phyloP scores from a whole-genome alignment of 2,888 invertebrate genomes.

The Metallyticus violacea region DNA sequence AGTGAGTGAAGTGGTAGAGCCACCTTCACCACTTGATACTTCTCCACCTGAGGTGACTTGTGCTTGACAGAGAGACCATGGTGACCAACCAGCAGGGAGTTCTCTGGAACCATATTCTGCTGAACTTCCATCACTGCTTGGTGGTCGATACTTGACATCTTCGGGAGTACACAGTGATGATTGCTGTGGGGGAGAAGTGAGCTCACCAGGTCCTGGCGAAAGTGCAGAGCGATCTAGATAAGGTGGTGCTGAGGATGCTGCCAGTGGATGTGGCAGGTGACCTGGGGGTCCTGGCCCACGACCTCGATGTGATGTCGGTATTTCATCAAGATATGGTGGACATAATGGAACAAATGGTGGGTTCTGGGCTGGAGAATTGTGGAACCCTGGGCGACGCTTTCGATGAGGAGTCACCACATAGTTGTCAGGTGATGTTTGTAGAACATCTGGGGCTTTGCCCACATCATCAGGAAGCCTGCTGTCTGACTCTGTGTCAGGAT shows the following conservation, averaged over 20 bases:
- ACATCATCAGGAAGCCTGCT: conserved; percentile 3
- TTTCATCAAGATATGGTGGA: conserved; percentile 71
- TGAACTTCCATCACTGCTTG: conserved; percentile 62
- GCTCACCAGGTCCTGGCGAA: not conserved
- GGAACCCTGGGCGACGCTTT: conserved; percentile 82
- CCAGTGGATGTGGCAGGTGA: conserved; percentile 59
- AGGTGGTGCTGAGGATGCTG: conserved; percentile 74
- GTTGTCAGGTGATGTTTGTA: conserved; percentile 73
- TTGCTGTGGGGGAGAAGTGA: conserved; percentile 49
- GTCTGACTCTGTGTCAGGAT: conserved; percentile 15
- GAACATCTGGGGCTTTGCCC: conserved; percentile 38
- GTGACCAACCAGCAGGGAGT: conserved; percentile 9
- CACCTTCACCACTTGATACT: conserved; percentile 31
- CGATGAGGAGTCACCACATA: conserved; percentile 86
- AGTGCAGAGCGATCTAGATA: conserved; percentile 43
- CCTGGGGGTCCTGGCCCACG: not conserved
- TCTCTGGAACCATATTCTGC: conserved; percentile 44
- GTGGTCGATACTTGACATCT: conserved; percentile 61
- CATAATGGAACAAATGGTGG: conserved; percentile 82
- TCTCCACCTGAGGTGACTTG: conserved; percentile 47
- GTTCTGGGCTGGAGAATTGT: conserved; percentile 83
- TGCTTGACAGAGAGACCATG: conserved; percentile 63
- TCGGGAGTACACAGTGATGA: conserved; percentile 54
- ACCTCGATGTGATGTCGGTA: conserved; percentile 39
- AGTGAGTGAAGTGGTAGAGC: not conserved